Conservation (phyloP, 2,113 vertebrate species). For the Platichthys stellatus region DNA sequence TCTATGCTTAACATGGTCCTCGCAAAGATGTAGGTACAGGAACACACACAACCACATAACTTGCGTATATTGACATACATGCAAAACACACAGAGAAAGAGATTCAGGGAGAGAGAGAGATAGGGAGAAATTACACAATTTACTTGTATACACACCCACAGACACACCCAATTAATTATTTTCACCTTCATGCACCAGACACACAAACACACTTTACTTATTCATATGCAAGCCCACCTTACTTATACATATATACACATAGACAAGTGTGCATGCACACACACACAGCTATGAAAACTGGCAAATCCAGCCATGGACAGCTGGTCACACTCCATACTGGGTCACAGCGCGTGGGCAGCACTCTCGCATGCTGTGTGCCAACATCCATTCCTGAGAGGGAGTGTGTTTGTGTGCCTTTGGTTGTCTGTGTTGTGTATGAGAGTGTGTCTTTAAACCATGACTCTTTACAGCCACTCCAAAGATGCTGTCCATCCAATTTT, state of each 20-base stretch:
- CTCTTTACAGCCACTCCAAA: slow-evolving; percentile 43
- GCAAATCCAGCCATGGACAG: slow-evolving; percentile 64
- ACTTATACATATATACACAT: background rate
- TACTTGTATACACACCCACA: too few species aligned
- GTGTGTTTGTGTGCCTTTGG: slow-evolving; percentile 23
- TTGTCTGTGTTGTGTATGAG: slow-evolving; percentile 1
- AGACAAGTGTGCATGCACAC: background rate
- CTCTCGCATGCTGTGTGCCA: slow-evolving; percentile 51
- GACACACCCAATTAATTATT: too few species aligned
- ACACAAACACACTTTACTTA: background rate
- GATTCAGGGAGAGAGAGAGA: background rate
- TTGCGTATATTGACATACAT: background rate
- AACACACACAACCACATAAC: slow-evolving; percentile 5
- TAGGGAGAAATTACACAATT: too few species aligned
- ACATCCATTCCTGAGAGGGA: slow-evolving; percentile 35
- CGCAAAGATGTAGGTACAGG: too few species aligned
- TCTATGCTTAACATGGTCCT: too few species aligned
- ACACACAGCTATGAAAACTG: slow-evolving; percentile 41
- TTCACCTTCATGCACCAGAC: background rate
- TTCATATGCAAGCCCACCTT: background rate
- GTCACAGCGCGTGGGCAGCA: slow-evolving; percentile 59
- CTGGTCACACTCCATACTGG: slow-evolving; percentile 65
- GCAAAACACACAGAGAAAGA: background rate
- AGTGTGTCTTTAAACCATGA: slow-evolving; percentile 14
- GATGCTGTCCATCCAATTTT: slow-evolving; percentile 59